These are phyloP conservation scores for Drosophila yooni DNA, from an alignment of 2,888 invertebrate species.

Conservation along the genomic window DNA sequence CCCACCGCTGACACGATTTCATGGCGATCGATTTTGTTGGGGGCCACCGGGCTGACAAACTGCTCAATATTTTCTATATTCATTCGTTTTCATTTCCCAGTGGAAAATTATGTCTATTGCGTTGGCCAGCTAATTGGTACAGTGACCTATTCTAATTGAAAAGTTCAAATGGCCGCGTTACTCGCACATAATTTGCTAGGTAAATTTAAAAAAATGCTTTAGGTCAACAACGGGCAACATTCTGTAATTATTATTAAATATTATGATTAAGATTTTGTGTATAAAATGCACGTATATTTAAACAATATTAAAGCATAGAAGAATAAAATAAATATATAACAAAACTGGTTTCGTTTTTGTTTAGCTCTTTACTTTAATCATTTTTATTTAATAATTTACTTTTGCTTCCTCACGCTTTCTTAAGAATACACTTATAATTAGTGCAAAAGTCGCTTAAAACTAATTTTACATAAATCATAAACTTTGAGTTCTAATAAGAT, in stretches of 20 bases:
- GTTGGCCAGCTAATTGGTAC: constrained; percentile 61
- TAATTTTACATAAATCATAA: not conserved
- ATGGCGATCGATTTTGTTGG: constrained; percentile 61
- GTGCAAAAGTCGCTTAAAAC: not conserved
- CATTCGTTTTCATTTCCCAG: constrained; percentile 19
- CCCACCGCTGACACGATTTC: constrained; percentile 66
- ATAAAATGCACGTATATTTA: not conserved
- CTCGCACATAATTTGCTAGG: constrained; percentile 19
- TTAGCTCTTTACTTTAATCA: not conserved
- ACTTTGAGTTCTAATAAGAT: not conserved
- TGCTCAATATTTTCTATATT: constrained; percentile 29
- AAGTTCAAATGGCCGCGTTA: constrained; percentile 58
- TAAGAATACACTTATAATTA: not conserved
- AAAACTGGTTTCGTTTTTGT: not conserved
- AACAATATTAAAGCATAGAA: not conserved
- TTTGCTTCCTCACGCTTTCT: not conserved
- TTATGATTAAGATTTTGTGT: constrained; percentile 5
- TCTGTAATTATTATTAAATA: constrained; percentile 4
- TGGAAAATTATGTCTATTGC: constrained; percentile 52
- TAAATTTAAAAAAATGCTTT: constrained; percentile 5
- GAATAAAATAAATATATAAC: not conserved
- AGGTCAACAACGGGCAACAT: constrained; percentile 30
- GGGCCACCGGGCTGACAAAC: not conserved
- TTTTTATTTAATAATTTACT: not conserved
- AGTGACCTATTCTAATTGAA: constrained; percentile 70